Evolutionary conservation across 2,113 vertebrate genomes (phyloP).

Genomic region (Cinclus mexicanus): DNA sequence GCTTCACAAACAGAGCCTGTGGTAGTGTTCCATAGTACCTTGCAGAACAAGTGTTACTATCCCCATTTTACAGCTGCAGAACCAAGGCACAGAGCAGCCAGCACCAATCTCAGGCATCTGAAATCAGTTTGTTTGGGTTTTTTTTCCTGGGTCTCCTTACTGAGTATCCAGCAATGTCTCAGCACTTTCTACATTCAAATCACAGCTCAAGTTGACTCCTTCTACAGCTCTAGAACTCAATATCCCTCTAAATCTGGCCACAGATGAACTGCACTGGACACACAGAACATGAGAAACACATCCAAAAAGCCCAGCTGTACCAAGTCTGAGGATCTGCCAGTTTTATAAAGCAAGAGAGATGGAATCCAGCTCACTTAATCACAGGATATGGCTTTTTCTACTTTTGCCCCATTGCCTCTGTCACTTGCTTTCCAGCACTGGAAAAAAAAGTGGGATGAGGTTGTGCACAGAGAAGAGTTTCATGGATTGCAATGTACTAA

Average conservation of each 20-base stretch:
- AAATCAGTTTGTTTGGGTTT: background rate
- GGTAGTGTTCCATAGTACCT: background rate
- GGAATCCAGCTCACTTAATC: background rate
- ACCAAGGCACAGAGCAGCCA: background rate
- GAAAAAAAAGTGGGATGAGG: background rate
- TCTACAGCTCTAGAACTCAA: background rate
- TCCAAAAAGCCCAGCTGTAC: background rate
- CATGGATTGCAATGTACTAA: background rate
- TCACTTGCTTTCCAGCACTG: background rate
- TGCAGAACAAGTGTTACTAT: background rate
- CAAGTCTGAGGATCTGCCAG: background rate
- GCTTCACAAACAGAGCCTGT: background rate
- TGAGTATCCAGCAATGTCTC: background rate
- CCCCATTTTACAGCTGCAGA: background rate
- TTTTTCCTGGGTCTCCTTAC: background rate
- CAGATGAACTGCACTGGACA: background rate
- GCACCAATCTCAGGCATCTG: background rate
- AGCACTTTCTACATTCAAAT: background rate
- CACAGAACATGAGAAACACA: background rate
- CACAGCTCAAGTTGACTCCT: background rate
- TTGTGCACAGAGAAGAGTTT: background rate
- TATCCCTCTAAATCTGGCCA: background rate
- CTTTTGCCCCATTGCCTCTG: background rate
- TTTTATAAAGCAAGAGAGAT: background rate
- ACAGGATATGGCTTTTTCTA: fast-evolving